These are phyloP conservation scores for Chloroclysta siterata DNA, from an alignment of 2,888 invertebrate species.

Conservation along the genomic window DNA sequence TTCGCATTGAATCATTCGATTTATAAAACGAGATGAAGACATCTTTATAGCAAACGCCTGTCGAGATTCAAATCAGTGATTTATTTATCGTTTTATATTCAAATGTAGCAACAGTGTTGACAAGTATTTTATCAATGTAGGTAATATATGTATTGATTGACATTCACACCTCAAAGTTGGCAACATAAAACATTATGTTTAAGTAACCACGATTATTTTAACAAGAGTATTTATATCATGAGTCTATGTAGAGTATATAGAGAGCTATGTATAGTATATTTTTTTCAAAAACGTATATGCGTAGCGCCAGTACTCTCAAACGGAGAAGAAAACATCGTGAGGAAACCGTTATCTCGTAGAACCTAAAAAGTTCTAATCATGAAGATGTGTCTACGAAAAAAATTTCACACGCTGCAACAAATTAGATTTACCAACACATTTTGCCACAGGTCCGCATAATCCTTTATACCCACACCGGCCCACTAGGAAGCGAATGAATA, in stretches of 20 bases:
- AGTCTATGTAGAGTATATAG: no score
- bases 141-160: neutral
- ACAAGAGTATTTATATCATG: no score
- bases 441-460: slow-evolving; percentile 27
- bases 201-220: no score
- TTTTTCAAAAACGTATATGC: no score
- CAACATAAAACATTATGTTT: neutral
- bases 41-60: slow-evolving; percentile 17
- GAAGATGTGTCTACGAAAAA: no score
- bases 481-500: slow-evolving; percentile 44
- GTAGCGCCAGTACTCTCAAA: no score
- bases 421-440: neutral
- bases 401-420: no score
- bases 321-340: no score
- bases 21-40: slow-evolving; percentile 8
- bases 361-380: no score
- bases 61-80: slow-evolving; percentile 17
- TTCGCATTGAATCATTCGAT: slow-evolving; percentile 11
- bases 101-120: neutral
- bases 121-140: neutral
- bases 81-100: slow-evolving; percentile 7
- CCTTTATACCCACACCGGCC: slow-evolving; percentile 40
- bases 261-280: no score
- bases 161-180: neutral
- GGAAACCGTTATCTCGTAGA: no score